Conservation (phyloP, 2,113 vertebrate species). For the Gambusia affinis region DNA sequence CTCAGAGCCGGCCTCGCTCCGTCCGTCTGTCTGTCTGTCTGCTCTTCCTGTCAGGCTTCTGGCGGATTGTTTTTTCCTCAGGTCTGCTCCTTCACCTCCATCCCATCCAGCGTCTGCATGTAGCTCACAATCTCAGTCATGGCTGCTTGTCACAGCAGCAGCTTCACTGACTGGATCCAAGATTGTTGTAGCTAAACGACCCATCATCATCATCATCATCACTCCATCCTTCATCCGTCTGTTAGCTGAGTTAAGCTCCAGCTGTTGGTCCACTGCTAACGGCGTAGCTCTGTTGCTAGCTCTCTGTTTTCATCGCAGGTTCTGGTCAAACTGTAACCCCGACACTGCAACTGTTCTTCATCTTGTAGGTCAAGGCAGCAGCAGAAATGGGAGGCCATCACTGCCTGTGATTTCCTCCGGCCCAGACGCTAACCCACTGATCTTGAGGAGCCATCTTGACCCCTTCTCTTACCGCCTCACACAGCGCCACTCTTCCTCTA, state of each 20-base stretch:
- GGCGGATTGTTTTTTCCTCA: slow-evolving; percentile 40
- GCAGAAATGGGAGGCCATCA: slow-evolving; percentile 42
- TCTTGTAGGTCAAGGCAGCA: slow-evolving; percentile 71
- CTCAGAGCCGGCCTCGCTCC: slow-evolving; percentile 23
- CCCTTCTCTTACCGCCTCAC: slow-evolving; percentile 62
- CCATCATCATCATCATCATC: not conserved
- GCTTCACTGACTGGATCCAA: slow-evolving; percentile 42
- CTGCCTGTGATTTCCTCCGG: slow-evolving; percentile 49
- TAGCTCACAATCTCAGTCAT: slow-evolving; percentile 51
- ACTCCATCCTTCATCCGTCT: not conserved
- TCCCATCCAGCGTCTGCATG: slow-evolving; percentile 52
- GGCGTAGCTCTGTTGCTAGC: slow-evolving; percentile 35
- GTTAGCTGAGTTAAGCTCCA: not conserved
- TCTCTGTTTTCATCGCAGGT: slow-evolving; percentile 8
- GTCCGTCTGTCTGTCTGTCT: slow-evolving; percentile 30
- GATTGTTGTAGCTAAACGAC: slow-evolving; percentile 42
- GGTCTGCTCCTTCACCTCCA: slow-evolving; percentile 23
- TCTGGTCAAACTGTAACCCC: slow-evolving; percentile 24
- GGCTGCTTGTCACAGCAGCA: slow-evolving; percentile 12
- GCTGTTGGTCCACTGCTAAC: slow-evolving; percentile 53
- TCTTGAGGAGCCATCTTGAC: slow-evolving; percentile 52
- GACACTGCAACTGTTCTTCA: slow-evolving; percentile 58
- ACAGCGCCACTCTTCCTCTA: slow-evolving; percentile 55
- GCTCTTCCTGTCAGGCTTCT: slow-evolving; percentile 25
- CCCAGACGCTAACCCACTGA: slow-evolving; percentile 37